These are phyloP conservation scores for Amblyteles armatorius DNA, from an alignment of 2,888 invertebrate species.

Conservation along the genomic window DNA sequence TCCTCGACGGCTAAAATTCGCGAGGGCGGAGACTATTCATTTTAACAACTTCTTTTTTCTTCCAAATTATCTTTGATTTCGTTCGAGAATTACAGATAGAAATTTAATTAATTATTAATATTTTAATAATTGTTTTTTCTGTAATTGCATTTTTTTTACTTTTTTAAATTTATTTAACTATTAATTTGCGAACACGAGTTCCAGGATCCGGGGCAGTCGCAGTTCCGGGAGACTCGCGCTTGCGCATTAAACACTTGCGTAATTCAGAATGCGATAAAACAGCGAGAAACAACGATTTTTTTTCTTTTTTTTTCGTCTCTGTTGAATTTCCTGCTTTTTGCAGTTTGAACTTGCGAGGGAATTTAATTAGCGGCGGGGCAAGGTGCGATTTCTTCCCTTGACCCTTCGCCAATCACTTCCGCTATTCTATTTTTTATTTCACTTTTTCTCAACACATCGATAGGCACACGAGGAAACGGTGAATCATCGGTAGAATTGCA, in stretches of 20 bases:
- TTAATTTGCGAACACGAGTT: conserved; percentile 61
- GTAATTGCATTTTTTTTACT: conserved; percentile 15
- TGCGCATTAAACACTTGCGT: neutral
- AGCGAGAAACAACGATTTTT: conserved; percentile 56
- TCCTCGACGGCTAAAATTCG: conserved; percentile 16
- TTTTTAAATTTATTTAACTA: conserved; percentile 10
- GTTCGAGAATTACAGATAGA: neutral
- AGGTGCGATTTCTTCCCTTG: conserved; percentile 36
- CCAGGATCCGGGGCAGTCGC: conserved; percentile 80
- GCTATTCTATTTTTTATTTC: neutral
- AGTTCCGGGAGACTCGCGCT: conserved; percentile 71
- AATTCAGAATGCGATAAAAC: conserved; percentile 27
- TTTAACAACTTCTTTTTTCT: too few species aligned
- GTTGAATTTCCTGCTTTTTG: conserved; percentile 48
- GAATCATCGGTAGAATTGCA: conserved; percentile 25
- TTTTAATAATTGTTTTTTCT: too few species aligned
- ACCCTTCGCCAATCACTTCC: conserved; percentile 9
- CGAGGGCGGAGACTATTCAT: conserved; percentile 17
- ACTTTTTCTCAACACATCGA: conserved; percentile 18
- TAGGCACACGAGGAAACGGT: conserved; percentile 7
- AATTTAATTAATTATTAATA: too few species aligned
- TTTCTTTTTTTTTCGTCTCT: conserved; percentile 49
- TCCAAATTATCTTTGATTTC: conserved; percentile 45
- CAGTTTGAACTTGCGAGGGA: conserved; percentile 26
- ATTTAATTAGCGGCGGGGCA: conserved; percentile 12